Evolutionary conservation across 1,140 invertebrate species (phyloP), one percentile per base, ranked within the genome.

Genomic region (Drosophila ercepeae): DNA sequence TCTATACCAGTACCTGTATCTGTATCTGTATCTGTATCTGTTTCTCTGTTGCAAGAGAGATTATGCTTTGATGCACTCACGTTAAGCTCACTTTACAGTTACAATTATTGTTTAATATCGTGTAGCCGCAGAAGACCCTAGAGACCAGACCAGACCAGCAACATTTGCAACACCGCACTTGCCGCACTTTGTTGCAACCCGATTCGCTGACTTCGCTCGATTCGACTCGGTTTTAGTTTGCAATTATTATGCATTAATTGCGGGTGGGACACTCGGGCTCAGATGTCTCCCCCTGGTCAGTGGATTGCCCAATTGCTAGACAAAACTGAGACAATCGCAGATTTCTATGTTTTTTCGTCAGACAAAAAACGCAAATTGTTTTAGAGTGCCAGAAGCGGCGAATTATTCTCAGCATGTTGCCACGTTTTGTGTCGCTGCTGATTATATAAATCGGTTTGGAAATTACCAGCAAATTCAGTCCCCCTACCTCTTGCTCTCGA

Each of bases 21-120:
- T 55, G 14, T 36, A 49, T 32, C 41, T 64, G 16, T 53, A 13
- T 8, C 23, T 11, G 61, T 68, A 25, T 44, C 48, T 50, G 51
- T 67, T 55, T 65, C 58, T 88, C 73, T 88, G 82, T 88, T 88
- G 82, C 82, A 88, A 88, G 83, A 88, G 79, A 88, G 64, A 88
- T 89, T 88, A 88, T 88, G 83, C 83, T 88, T 88, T 88, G 82
- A 88, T 88, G 82, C 82, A 88, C 82, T 88, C 82, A 88, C 82
- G 82, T 88, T 88, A 88, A 88, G 82, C 82, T 88, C 82, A 88
- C 83, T 88, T 88, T 88, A 88, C 82, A 88, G 82, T 88, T 88
- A 88, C 82, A 88, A 88, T 88, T 88, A 88, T 88, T 88, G 82
- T 88, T 88, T 88, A 88, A 89, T 88, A 88, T 88, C 82, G 75